Conservation (phyloP, 1,140 invertebrate genomes). For the Charaxes varanes region DNA sequence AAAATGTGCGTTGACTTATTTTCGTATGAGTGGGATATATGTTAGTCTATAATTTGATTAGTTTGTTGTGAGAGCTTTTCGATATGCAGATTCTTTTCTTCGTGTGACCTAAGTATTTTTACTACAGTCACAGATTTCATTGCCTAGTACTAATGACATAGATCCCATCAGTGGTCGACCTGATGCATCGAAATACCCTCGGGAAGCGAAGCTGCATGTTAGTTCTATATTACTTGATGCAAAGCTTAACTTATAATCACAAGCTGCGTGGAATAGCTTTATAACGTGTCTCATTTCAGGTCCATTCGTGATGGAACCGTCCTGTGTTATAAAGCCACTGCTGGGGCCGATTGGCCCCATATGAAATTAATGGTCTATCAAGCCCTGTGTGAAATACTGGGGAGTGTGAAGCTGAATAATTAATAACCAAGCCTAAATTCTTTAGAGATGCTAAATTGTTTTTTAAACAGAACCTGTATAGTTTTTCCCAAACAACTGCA, state of each 20-base stretch:
- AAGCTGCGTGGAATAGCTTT: constrained; percentile 69
- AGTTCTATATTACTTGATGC: constrained; percentile 68
- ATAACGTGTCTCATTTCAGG: constrained; percentile 52
- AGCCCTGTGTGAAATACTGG: constrained; percentile 67
- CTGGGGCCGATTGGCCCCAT: constrained; percentile 42
- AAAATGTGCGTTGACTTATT: constrained; percentile 61
- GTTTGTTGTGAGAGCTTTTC: constrained; percentile 49
- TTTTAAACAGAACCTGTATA: constrained; percentile 83
- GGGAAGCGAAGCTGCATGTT: constrained; percentile 70
- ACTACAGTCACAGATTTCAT: constrained; percentile 19
- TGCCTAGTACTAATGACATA: constrained; percentile 51
- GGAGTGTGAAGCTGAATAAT: constrained; percentile 69
- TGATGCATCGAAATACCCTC: constrained; percentile 57
- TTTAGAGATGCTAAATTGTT: constrained; percentile 67
- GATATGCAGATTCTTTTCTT: constrained; percentile 26
- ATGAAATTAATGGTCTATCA: constrained; percentile 63
- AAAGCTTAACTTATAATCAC: constrained; percentile 65
- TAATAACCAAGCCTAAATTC: constrained; percentile 61
- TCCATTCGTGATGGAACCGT: constrained; percentile 43
- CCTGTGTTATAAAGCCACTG: constrained; percentile 68
- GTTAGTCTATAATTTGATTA: constrained; percentile 37
- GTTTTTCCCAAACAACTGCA: constrained; percentile 97
- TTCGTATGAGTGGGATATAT: constrained; percentile 70
- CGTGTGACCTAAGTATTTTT: constrained; percentile 21
- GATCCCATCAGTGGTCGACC: constrained; percentile 65